Evolutionary conservation across 2,113 vertebrate genomes (phyloP).

Genomic region (Phoenicopterus ruber): DNA sequence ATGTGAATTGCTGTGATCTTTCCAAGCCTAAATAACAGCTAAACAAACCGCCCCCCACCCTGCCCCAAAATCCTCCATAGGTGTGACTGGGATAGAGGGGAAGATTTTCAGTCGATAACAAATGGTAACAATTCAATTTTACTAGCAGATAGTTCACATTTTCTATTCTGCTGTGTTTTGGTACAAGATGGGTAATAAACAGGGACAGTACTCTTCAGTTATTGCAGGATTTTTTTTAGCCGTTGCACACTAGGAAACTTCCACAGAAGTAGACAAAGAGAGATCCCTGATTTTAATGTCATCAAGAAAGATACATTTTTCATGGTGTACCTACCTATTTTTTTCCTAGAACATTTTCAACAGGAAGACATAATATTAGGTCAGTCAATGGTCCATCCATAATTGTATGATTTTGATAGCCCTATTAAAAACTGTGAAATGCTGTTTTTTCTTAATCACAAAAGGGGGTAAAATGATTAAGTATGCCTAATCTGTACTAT

Average conservation of each 20-base stretch:
- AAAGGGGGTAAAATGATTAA: background rate
- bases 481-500: background rate
- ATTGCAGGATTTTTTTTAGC: background rate
- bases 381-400: background rate
- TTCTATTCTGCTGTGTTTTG: background rate
- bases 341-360: background rate
- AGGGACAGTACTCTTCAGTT: background rate
- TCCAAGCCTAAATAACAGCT: background rate
- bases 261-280: background rate
- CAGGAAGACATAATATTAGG: background rate
- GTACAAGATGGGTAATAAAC: background rate
- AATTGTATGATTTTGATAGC: background rate
- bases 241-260: background rate
- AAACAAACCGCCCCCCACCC: background rate
- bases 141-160: background rate
- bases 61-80: background rate
- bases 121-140: background rate
- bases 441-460: background rate
- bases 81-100: background rate
- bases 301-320: background rate
- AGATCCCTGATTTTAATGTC: background rate
- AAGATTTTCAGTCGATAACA: background rate
- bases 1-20: background rate
- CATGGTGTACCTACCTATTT: background rate
- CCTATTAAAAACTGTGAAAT: background rate